phyloP scores from a whole-genome alignment of 2,113 vertebrate genomes.

The Hippocampus comes region DNA sequence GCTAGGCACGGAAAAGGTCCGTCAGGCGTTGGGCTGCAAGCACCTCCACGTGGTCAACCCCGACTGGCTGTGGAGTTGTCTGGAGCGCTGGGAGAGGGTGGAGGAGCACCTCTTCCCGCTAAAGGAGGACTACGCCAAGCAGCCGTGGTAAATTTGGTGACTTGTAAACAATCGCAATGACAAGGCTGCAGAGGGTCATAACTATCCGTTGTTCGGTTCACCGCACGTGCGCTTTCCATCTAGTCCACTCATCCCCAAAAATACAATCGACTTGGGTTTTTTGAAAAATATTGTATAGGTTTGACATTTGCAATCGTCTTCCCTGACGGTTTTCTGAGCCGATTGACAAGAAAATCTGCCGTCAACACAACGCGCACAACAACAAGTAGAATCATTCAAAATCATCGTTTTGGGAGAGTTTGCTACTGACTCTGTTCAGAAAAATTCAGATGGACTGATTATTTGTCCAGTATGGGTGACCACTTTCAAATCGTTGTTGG shows the following conservation, averaged over 20 bases:
- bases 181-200: neutral
- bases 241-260: neutral
- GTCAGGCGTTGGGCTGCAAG: conserved; percentile 85
- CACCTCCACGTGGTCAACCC: conserved; percentile 90
- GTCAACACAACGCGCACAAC: no score
- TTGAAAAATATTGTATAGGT: no score
- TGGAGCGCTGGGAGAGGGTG: conserved; percentile 95
- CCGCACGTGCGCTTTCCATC: neutral
- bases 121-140: conserved; percentile 82
- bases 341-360: no score
- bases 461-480: neutral
- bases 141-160: conserved; percentile 65
- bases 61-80: conserved; percentile 95
- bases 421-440: no score
- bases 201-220: neutral
- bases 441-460: neutral
- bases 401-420: no score
- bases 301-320: no score
- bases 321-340: no score
- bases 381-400: no score
- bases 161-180: neutral
- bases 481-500: neutral
- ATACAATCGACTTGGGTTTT: no score
- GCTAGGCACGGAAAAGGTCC: conserved; percentile 94
- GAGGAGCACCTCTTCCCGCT: conserved; percentile 92